A percentile compares a stretch with the other conserved stretches of the same genome.
These are phyloP conservation scores for cattle (Bos taurus) DNA, from an alignment of 2,113 vertebrate genomes.

Conservation along the genomic window DNA sequence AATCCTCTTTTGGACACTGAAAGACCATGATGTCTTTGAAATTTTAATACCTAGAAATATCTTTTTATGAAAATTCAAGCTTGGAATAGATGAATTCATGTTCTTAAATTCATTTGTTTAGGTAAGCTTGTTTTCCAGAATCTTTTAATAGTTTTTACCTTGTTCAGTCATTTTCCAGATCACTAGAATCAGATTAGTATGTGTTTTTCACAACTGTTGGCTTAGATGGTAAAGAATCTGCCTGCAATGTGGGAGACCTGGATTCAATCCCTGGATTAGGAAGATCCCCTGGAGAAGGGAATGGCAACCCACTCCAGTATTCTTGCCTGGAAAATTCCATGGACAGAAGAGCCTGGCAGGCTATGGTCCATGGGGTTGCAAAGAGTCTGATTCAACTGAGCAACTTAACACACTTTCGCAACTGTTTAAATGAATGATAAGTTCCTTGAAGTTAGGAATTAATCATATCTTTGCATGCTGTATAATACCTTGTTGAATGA, in stretches of 20 bases:
- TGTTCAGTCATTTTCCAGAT: not conserved
- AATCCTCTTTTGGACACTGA: not conserved
- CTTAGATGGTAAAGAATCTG: not conserved
- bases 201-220: not conserved
- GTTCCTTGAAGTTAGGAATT: not conserved
- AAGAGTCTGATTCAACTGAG: not conserved
- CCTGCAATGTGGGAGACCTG: not conserved
- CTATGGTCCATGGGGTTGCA: not conserved
- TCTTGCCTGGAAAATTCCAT: not conserved
- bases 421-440: not conserved
- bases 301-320: not conserved
- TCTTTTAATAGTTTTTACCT: not conserved
- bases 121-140: not conserved
- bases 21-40: not conserved
- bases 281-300: not conserved
- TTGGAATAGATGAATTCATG: not conserved
- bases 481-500: not conserved
- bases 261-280: not conserved
- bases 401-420: not conserved
- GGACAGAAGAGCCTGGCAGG: not conserved
- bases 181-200: not conserved
- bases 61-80: not conserved
- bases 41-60: not conserved
- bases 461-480: not conserved
- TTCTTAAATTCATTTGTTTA: conserved; percentile 5